Conservation (phyloP, 2,797 vertebrate genomes). For the Phataginus tetradactyla region DNA sequence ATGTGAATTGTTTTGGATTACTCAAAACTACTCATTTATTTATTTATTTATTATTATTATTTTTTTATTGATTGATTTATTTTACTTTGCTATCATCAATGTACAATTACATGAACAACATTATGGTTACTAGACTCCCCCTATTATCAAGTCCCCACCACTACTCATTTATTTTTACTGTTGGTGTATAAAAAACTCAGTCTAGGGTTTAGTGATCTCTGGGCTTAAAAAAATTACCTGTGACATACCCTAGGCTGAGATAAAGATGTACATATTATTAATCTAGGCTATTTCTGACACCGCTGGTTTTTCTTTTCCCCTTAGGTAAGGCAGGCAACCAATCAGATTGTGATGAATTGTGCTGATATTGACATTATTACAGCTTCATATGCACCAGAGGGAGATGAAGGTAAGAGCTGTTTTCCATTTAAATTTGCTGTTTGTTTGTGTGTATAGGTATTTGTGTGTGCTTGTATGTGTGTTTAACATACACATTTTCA, state of each 20-base stretch:
- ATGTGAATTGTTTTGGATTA: conserved; percentile 48
- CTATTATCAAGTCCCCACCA: background rate
- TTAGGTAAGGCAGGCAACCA: conserved; percentile 97
- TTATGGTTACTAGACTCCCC: too few species aligned
- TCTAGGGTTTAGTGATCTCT: background rate
- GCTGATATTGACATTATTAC: conserved; percentile 99
- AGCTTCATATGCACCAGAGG: conserved; percentile 95
- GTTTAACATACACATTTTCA: background rate
- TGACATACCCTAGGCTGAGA: conserved; percentile 21
- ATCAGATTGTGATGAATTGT: conserved; percentile 99
- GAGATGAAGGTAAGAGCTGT: conserved; percentile 93
- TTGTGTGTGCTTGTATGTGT: background rate
- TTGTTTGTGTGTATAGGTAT: background rate
- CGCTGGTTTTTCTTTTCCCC: conserved; percentile 76
- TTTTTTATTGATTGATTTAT: too few species aligned
- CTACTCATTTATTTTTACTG: conserved; percentile 24
- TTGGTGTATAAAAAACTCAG: conserved; percentile 28
- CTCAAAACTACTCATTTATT: conserved; percentile 38
- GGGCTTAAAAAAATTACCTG: background rate
- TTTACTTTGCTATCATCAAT: too few species aligned
- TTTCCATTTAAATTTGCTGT: conserved; percentile 63
- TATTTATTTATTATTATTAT: conserved; percentile 38
- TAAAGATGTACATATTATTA: conserved; percentile 37
- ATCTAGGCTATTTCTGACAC: conserved; percentile 8
- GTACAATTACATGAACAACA: too few species aligned